Evolutionary conservation across 2,888 invertebrate species (phyloP).

Genomic region (Lycophotia porphyrea): DNA sequence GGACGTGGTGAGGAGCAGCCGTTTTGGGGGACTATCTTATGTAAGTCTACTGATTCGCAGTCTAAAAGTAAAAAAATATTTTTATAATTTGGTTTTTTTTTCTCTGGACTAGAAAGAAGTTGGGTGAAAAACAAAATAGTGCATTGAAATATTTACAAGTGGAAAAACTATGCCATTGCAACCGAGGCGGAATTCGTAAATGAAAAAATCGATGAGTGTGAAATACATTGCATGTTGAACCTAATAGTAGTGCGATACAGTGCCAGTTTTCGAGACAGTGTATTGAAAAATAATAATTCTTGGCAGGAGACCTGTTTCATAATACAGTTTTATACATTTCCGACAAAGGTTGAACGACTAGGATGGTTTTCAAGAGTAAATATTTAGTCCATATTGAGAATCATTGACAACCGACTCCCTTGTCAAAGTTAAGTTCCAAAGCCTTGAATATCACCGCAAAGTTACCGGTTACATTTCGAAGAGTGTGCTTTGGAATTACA

Average conservation of each 20-base stretch:
- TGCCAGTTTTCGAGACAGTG: too few species aligned
- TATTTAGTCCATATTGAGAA: not conserved
- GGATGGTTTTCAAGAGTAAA: not conserved
- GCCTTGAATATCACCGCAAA: not conserved
- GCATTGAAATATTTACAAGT: too few species aligned
- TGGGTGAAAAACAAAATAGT: too few species aligned
- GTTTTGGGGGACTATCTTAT: too few species aligned
- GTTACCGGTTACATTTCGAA: not conserved
- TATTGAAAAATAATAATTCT: not conserved
- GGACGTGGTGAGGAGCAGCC: not conserved
- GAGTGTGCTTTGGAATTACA: not conserved
- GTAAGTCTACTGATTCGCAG: not conserved
- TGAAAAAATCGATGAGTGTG: too few species aligned
- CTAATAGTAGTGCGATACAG: too few species aligned
- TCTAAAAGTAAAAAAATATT: not conserved
- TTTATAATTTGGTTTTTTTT: too few species aligned
- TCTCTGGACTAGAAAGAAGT: too few species aligned
- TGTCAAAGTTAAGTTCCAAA: not conserved
- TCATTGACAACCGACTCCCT: not conserved
- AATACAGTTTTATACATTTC: not conserved
- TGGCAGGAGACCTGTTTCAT: not conserved
- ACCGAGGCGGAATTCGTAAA: too few species aligned
- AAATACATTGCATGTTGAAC: too few species aligned
- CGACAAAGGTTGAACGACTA: not conserved
- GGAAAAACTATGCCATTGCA: too few species aligned